Evolutionary conservation across 2,797 vertebrate species (phyloP), one percentile per base, ranked within the genome.

Genomic region (Corythornis leucogaster): DNA sequence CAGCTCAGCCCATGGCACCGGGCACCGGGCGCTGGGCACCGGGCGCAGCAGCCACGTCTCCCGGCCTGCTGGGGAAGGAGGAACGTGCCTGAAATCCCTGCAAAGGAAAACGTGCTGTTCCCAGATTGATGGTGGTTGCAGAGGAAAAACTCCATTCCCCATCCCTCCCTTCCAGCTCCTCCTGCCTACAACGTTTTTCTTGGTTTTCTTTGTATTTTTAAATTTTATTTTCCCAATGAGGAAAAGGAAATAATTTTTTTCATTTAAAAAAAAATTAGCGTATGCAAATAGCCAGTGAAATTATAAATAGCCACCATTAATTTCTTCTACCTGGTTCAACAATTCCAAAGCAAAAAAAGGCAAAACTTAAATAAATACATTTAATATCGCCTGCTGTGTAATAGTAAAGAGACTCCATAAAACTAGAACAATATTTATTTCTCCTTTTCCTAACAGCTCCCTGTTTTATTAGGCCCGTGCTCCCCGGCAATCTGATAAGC

Each of bases 401-500:
- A 81, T 35, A 85, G 84, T 73, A 87, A 91, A 77, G 89, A 87
- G 75, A 85, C 43, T 64, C 86, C 85, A 79, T 92, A 86, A 35
- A 69, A 92, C 73, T 66, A 85, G 91, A 96, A 85, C 89, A 90
- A 89, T 77, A 89, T 91, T 95, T 94, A 90, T 94, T 96, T 89
- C 92, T 91, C 75, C 93, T 93, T 92, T 92, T 92, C 30, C 7
- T 50, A 96, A 76, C 91, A 87, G 92, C 77, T 89, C 93, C 89
- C 94, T 92, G 88, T 93, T 97, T 96, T 96, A 96, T 96, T 91
- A 84, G 95, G 93, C 95, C 96, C 81, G 9, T 74, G 85, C 78
- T 86, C 94, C 96, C 59, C 93, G 91, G 96, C 17, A 48, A 97
- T 97, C 97, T 97, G 97, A 97, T 97, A 97, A 97, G 95, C 94